These are phyloP conservation scores for Aix galericulata DNA, from an alignment of 2,113 vertebrate genomes.

Conservation along the genomic window DNA sequence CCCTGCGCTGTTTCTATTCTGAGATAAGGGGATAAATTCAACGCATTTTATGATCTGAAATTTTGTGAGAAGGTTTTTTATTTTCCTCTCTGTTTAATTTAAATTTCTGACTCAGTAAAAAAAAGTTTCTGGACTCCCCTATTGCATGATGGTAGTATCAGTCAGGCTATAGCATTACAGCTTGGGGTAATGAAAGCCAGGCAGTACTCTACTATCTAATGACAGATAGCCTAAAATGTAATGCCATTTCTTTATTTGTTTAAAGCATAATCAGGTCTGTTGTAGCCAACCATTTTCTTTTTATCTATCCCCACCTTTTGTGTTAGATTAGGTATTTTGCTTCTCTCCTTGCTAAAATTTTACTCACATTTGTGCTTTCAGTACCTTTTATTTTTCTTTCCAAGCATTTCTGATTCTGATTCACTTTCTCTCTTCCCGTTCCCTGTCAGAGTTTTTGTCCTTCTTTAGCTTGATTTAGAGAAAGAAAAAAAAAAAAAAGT, in stretches of 20 bases:
- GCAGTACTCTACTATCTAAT: background rate
- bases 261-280: background rate
- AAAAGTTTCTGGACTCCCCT: background rate
- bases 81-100: background rate
- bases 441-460: background rate
- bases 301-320: background rate
- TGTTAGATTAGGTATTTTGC: background rate
- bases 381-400: background rate
- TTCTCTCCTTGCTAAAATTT: background rate
- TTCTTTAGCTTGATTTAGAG: background rate
- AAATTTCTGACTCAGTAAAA: background rate
- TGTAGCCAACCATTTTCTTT: background rate
- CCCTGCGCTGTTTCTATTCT: background rate
- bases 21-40: background rate
- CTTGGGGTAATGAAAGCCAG: background rate
- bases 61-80: background rate
- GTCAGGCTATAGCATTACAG: background rate
- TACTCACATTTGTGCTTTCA: background rate
- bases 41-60: background rate
- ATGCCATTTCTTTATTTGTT: background rate
- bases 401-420: constrained; percentile 6
- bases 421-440: background rate
- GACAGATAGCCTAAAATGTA: background rate
- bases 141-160: background rate
- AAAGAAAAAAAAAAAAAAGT: background rate